phyloP scores from a whole-genome alignment of 2,888 invertebrate genomes.

The Drosophila kanekoi region DNA sequence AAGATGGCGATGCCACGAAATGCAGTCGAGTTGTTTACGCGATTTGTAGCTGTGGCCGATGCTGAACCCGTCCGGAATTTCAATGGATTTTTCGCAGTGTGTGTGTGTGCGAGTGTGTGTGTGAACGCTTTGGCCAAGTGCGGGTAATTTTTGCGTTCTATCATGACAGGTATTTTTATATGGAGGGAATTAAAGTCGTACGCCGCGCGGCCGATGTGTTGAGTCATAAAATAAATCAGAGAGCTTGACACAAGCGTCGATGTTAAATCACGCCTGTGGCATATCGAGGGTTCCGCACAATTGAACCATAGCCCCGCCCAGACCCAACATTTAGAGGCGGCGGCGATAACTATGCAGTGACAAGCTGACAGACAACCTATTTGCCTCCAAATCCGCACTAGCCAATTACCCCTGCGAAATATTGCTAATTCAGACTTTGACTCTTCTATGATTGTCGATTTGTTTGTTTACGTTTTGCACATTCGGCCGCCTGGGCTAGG shows the following conservation, averaged over 20 bases:
- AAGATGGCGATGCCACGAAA: conserved; percentile 60
- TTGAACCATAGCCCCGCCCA: conserved; percentile 13
- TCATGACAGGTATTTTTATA: conserved; percentile 68
- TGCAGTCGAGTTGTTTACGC: conserved; percentile 74
- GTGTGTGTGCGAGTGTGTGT: conserved; percentile 19
- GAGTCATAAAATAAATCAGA: conserved; percentile 79
- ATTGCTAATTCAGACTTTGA: conserved; percentile 61
- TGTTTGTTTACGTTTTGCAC: conserved; percentile 32
- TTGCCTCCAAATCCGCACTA: conserved; percentile 43
- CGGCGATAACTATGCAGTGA: conserved; percentile 44
- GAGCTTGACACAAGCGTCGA: conserved; percentile 71
- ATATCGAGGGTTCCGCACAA: conserved; percentile 39
- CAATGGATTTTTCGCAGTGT: conserved; percentile 48
- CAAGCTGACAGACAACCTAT: conserved; percentile 34
- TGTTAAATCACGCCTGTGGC: conserved; percentile 73
- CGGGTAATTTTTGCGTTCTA: conserved; percentile 67
- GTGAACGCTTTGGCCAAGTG: conserved; percentile 44
- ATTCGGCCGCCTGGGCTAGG: neutral
- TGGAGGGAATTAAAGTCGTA: conserved; percentile 45
- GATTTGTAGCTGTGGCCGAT: conserved; percentile 77
- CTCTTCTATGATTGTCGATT: conserved; percentile 39
- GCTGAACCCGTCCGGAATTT: conserved; percentile 72
- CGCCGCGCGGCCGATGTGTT: conserved; percentile 57
- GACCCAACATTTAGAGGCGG: conserved; percentile 18
- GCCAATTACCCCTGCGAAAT: conserved; percentile 66